Evolutionary conservation across 2,797 vertebrate genomes (phyloP).

Genomic region (Chaetodon trifasciatus): DNA sequence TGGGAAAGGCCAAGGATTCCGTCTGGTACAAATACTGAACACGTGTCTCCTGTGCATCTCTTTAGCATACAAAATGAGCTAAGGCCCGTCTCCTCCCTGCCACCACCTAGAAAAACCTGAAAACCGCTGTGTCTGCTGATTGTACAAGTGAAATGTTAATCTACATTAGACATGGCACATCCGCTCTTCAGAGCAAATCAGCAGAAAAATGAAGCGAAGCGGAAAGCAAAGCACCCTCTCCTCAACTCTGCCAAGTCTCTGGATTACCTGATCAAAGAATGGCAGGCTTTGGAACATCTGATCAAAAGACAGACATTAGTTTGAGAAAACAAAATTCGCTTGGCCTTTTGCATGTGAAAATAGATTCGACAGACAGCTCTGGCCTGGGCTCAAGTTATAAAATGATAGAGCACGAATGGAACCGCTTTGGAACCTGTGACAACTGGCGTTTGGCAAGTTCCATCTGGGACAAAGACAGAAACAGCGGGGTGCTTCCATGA

Average conservation of each 20-base stretch:
- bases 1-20: constrained; percentile 36
- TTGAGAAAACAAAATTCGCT: constrained; percentile 76
- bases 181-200: constrained; percentile 79
- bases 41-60: constrained; percentile 62
- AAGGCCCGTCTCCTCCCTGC: constrained; percentile 28
- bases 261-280: constrained; percentile 84
- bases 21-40: constrained; percentile 60
- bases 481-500: constrained; percentile 70
- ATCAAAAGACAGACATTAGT: constrained; percentile 79
- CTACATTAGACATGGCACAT: constrained; percentile 82
- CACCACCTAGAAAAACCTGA: constrained; percentile 60
- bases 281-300: constrained; percentile 72
- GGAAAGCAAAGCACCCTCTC: constrained; percentile 62
- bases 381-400: constrained; percentile 60
- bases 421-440: constrained; percentile 74
- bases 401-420: constrained; percentile 58
- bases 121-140: constrained; percentile 79
- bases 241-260: constrained; percentile 72
- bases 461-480: constrained; percentile 74
- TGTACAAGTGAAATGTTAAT: constrained; percentile 82
- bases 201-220: constrained; percentile 76
- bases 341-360: constrained; percentile 69
- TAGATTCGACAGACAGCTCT: constrained; percentile 66
- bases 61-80: constrained; percentile 73
- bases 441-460: constrained; percentile 74